Conservation (phyloP, 2,797 vertebrate genomes). For the Poecilia velifera region DNA sequence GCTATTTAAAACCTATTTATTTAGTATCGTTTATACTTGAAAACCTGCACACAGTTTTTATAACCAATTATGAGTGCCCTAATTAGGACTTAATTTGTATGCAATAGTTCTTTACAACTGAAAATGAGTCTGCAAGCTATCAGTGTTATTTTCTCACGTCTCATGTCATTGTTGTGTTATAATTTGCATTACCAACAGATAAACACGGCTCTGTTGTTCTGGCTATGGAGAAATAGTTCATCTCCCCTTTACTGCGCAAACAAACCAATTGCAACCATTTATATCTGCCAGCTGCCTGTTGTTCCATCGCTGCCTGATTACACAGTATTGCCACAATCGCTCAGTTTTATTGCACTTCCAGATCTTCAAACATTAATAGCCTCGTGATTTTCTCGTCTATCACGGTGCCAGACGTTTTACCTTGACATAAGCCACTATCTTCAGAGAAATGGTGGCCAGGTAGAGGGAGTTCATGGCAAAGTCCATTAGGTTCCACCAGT, state of each 20-base stretch:
- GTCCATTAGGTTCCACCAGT: conserved; percentile 99
- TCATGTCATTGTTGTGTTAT: not conserved
- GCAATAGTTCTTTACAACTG: not conserved
- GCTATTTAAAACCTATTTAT: not conserved
- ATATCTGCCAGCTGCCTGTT: conserved; percentile 7
- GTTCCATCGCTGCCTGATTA: conserved; percentile 18
- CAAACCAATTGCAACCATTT: conserved; percentile 22
- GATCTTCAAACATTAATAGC: conserved; percentile 12
- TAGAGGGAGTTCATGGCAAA: conserved; percentile 99
- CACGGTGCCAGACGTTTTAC: conserved; percentile 67
- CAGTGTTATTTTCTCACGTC: not conserved
- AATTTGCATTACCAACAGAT: not conserved
- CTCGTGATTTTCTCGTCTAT: not conserved
- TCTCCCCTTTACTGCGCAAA: not conserved
- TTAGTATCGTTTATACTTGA: not conserved
- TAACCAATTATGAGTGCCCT: not conserved
- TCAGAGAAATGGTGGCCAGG: conserved; percentile 96
- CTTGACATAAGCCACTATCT: conserved; percentile 97
- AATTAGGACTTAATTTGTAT: not conserved
- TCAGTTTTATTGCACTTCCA: conserved; percentile 4
- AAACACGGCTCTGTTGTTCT: not conserved
- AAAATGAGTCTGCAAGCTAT: not conserved
- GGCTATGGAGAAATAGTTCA: not conserved
- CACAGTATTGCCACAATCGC: conserved; percentile 5
- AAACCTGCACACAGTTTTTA: not conserved